Evolutionary conservation across 2,113 vertebrate species (phyloP).

Genomic region (Carollia perspicillata): DNA sequence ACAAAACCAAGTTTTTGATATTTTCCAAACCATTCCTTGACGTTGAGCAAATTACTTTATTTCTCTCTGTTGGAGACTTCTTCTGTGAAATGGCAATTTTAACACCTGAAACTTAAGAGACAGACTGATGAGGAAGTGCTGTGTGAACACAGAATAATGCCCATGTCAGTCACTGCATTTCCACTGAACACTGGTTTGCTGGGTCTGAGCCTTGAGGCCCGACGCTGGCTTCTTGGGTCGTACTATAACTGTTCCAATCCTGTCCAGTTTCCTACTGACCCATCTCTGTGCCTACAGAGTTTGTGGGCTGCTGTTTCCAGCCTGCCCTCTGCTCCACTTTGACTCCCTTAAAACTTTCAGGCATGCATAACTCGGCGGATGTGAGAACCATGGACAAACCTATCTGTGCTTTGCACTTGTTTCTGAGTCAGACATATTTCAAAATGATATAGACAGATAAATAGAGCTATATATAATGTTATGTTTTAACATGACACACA

Average conservation of each 20-base stretch:
- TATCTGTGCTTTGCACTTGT: not conserved
- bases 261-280: not conserved
- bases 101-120: not conserved
- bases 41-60: not conserved
- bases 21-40: not conserved
- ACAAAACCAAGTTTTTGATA: not conserved
- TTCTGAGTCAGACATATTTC: not conserved
- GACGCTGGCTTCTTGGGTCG: not conserved
- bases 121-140: not conserved
- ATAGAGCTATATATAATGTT: not conserved
- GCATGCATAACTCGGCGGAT: not conserved
- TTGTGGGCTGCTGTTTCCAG: not conserved
- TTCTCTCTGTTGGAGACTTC: not conserved
- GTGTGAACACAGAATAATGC: not conserved
- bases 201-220: not conserved
- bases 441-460: not conserved
- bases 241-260: not conserved
- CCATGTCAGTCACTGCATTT: not conserved
- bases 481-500: not conserved
- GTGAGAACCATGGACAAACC: not conserved
- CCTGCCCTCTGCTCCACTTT: not conserved
- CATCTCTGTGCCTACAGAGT: not conserved
- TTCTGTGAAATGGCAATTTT: not conserved
- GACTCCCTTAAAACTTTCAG: conserved; percentile 22
- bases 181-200: not conserved